Evolutionary conservation across 2,113 vertebrate species (phyloP), one percentile per base, ranked within the genome.

Genomic region (Austrofundulus limnaeus): DNA sequence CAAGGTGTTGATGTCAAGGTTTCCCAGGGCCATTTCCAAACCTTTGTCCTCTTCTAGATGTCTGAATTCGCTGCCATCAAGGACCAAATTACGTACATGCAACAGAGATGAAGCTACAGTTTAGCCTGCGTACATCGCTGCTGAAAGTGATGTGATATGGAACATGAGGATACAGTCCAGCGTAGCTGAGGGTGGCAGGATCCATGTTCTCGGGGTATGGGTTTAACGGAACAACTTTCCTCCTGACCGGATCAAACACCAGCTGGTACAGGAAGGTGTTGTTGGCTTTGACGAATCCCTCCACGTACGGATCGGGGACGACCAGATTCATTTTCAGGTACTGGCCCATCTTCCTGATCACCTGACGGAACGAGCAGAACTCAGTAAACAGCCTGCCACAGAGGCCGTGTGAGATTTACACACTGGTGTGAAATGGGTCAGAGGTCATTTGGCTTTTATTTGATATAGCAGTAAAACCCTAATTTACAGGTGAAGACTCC

Each of bases 241-340:
- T 94, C 42, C 61, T 74, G 67, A 96, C 10, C 28, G 97, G 96
- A 84, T 99, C 96, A 77, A 98, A 98, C 77, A 98, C 95, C 49
- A 99, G 88, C 82, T 99, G 97, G 86, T 99, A 96, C 10, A 98
- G 93, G 59, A 99, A 99, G 2, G 97, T 99, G 83, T 98, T 98
- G 55, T 98, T 94, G 81, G 97, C 97, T 76, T 90, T 90, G 79
- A 90, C 88, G 81, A 99, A 99, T 0, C 97, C 97, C 20, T 95
- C 79, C 31, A 96, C 81, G 80, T 99, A 99, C 53, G 95, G 90
- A n/a, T 98, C 94, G 0, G 97, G 83, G 2, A 98, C 91, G 0
- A 80, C 88, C 31, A 99, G 89, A 46, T 92, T 95, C 91, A 92
- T 96, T 84, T 97, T 99, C 80, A 99, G 90, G 82, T 99, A 99